Base-by-base conservation (phyloP, 1,140 invertebrate species). In the Drosophila santomea region DNA sequence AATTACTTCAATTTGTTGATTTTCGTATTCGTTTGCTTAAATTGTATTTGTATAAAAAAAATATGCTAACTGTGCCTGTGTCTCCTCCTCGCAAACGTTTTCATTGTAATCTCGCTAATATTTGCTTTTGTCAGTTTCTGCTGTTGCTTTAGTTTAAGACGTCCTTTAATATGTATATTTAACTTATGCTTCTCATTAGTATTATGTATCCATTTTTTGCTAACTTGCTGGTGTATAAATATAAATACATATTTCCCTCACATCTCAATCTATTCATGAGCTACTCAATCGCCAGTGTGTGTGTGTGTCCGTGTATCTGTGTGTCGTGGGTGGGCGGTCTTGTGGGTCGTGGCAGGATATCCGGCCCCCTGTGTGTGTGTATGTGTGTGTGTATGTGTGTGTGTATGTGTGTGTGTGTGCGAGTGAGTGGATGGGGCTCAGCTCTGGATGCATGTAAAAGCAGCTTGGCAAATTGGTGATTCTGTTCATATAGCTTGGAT, bases 31-130 rank as follows among this genome's bases (percentile, higher is more conserved):
- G 47, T 63, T 81, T 61, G 81, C 83, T 83, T 89, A 89, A 89
- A 79, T 88, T 82, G 74, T 86, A 88, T 79, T 83, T 82, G 77
- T 72, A 86, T 85, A 85, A 82, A 86, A 84, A 84, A 88, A 86
- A 82, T 82, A 88, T 83, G 79, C 79, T 83, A 89, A 88, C 83
- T 79, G 84, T 86, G 83, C 83, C 79, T 69, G 78, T 88, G 76
- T 88, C 63, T 66, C 60, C 63, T 66, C 60, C 41, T 62, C 51
- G 38, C n/a, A 15, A 38, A 47, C 32, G 39, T 44, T 35, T 43
- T 20, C 7, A 8, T 43, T 45, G 41, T 74, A 48, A 15, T 66
- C 35, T 56, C 25, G 38, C 45, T 58, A 51, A 50, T 41, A 20
- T 66, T 55, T 39, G 11, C n/a, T 7, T 45, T 45, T 45, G 17